A percentile compares a stretch with the other conserved stretches of the same genome.
phyloP scores from a whole-genome alignment of 2,888 invertebrate species.

The Tipula helvola region DNA sequence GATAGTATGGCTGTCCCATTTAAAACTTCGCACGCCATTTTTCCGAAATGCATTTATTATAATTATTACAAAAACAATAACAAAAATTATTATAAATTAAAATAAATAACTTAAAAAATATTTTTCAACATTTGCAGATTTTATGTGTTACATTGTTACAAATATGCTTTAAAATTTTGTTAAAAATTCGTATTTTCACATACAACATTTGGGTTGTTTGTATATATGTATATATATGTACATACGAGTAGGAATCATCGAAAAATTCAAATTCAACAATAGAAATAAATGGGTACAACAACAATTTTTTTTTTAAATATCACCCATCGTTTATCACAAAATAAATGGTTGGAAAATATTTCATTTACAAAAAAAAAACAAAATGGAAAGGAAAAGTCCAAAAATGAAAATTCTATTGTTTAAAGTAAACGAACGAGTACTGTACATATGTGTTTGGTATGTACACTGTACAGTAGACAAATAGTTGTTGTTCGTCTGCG shows the following conservation, averaged over 20 bases:
- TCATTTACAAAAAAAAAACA: background rate
- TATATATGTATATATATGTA: background rate
- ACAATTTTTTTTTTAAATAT: background rate
- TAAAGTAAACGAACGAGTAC: background rate
- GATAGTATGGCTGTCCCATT: too few species aligned
- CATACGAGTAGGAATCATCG: background rate
- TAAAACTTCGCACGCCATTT: background rate
- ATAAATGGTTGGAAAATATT: slow-evolving; percentile 4
- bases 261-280: background rate
- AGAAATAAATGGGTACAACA: background rate
- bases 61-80: background rate
- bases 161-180: background rate
- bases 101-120: background rate
- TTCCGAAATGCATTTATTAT: background rate
- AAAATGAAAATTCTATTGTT: slow-evolving; percentile 4
- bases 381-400: background rate
- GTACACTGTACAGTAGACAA: background rate
- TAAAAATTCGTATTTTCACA: background rate
- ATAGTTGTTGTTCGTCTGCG: background rate
- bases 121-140: background rate
- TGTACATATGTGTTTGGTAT: background rate
- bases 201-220: background rate
- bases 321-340: background rate
- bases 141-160: background rate
- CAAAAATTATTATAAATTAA: background rate